Percentiles rank a stretch among this genome's conserved stretches.
phyloP scores from a whole-genome alignment of 2,797 vertebrate species.

The Periophthalmus magnuspinnatus region DNA sequence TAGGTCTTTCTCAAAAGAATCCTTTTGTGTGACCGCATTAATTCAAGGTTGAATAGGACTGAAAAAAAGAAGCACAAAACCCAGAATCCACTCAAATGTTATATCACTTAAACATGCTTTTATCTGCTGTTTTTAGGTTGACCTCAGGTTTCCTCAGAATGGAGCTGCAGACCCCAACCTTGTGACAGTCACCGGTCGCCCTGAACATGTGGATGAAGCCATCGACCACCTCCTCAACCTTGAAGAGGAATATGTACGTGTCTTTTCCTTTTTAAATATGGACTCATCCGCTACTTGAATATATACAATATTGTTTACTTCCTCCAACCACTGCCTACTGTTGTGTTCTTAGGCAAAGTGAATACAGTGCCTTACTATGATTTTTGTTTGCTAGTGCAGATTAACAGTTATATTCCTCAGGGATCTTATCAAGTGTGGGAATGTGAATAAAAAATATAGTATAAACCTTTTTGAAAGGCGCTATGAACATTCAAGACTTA shows the following conservation, averaged over 20 bases:
- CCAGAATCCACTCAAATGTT: too few relatives aligned
- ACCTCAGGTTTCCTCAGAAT: constrained; percentile 95
- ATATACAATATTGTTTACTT: background rate
- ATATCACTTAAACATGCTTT: background rate
- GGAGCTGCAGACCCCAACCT: constrained; percentile 92
- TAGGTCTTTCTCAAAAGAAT: background rate
- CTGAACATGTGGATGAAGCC: constrained; percentile 96
- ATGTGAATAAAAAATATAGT: too few relatives aligned
- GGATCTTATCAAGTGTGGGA: too few relatives aligned
- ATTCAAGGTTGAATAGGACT: background rate
- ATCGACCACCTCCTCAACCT: constrained; percentile 97
- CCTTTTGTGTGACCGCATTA: background rate
- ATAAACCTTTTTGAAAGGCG: too few relatives aligned
- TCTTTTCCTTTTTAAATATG: background rate
- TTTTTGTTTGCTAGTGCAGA: too few relatives aligned
- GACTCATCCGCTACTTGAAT: background rate
- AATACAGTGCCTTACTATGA: too few relatives aligned
- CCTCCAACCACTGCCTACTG: background rate
- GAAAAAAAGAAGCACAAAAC: too few relatives aligned
- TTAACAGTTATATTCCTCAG: too few relatives aligned
- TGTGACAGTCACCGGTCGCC: constrained; percentile 93
- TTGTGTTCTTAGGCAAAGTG: too few relatives aligned
- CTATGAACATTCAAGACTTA: too few relatives aligned
- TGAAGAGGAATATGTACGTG: constrained; percentile 96
- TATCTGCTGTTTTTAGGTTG: constrained; percentile 79